Percentiles rank a stretch among this genome's conserved stretches.
Evolutionary conservation across 2,113 vertebrate species (phyloP).

Genomic region (Dicaeum eximium): DNA sequence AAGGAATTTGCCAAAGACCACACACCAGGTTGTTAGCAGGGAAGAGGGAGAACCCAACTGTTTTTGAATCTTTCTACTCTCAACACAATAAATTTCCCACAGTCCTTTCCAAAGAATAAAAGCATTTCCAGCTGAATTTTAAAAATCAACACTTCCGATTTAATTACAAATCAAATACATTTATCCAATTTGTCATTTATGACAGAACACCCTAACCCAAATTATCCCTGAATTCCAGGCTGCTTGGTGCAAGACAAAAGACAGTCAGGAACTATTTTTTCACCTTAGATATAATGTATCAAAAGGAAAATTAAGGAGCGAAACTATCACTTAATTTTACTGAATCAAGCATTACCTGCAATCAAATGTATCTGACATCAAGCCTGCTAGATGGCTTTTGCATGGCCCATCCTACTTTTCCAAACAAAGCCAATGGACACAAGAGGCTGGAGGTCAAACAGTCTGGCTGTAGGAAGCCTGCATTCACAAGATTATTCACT

Average conservation of each 20-base stretch:
- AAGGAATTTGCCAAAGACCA: conserved; percentile 32
- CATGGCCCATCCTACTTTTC: neutral
- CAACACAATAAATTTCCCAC: neutral
- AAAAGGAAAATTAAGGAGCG: neutral
- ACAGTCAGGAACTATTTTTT: neutral
- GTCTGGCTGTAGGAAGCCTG: neutral
- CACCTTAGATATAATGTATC: neutral
- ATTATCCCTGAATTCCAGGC: neutral
- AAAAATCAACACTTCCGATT: neutral
- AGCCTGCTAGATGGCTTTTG: neutral
- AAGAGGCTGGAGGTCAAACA: neutral
- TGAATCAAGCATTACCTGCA: neutral
- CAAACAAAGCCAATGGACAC: neutral
- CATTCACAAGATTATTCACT: neutral
- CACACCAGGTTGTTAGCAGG: conserved; percentile 2
- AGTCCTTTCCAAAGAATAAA: neutral
- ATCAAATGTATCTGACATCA: neutral
- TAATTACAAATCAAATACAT: neutral
- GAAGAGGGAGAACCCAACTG: neutral
- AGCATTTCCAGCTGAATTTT: neutral
- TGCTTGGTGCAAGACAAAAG: neutral
- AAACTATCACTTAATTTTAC: neutral
- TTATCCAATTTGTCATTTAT: neutral
- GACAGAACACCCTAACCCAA: neutral
- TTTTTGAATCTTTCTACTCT: neutral